Conservation (phyloP, 2,888 invertebrate genomes). For the Tineola bisselliella region DNA sequence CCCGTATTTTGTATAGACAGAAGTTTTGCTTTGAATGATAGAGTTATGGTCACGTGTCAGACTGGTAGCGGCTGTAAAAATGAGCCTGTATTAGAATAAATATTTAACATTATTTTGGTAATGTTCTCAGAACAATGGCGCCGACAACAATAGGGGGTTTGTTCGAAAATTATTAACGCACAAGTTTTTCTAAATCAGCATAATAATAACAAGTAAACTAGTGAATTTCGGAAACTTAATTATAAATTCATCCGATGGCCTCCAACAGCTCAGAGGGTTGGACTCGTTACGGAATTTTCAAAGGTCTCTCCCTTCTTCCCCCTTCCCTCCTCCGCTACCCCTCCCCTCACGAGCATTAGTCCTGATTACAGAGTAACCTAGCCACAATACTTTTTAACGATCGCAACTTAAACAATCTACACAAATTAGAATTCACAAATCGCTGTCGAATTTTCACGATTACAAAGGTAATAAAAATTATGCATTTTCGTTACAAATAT, state of each 20-base stretch:
- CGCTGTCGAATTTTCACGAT: background rate
- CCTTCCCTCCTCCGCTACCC: background rate
- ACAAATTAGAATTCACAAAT: background rate
- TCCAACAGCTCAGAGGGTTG: background rate
- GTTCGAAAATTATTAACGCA: background rate
- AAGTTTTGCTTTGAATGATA: too few species aligned
- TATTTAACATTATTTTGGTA: too few species aligned
- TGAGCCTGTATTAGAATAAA: too few species aligned
- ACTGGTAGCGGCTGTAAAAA: too few species aligned
- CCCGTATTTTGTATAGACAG: too few species aligned
- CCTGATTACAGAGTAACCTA: background rate
- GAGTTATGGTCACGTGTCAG: too few species aligned
- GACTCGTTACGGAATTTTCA: background rate
- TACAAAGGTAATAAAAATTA: too few species aligned
- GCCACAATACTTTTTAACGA: constrained; percentile 7
- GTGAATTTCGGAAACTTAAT: constrained; percentile 15
- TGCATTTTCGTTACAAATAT: background rate
- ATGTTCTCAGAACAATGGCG: too few species aligned
- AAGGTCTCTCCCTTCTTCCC: background rate
- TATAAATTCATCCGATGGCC: constrained; percentile 18
- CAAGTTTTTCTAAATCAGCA: background rate
- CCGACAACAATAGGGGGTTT: background rate
- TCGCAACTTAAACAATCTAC: constrained; percentile 3
- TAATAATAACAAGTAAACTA: background rate
- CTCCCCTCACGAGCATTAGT: background rate